Percentiles rank a stretch among this genome's conserved stretches.
Conservation (phyloP, 2,113 vertebrate species). For the Spea multiplicata region DNA sequence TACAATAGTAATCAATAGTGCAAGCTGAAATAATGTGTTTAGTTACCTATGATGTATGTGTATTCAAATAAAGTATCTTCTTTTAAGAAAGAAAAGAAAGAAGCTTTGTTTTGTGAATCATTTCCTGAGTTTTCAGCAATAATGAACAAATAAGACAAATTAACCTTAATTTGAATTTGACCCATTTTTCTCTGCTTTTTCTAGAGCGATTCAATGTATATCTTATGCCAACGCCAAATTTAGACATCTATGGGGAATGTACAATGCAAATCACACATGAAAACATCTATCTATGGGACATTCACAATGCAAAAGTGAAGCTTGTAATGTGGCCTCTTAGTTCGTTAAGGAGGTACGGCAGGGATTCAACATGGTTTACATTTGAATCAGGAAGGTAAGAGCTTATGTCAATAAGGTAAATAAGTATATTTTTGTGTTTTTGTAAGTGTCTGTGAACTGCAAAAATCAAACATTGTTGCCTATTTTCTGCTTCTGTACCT, state of each 20-base stretch:
- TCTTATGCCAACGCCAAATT: constrained; percentile 96
- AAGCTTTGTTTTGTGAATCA: no score
- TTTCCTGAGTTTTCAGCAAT: neutral
- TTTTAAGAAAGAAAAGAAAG: no score
- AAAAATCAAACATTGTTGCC: no score
- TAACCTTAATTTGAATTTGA: neutral
- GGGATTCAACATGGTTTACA: constrained; percentile 97
- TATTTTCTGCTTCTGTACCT: no score
- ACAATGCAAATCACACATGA: constrained; percentile 99
- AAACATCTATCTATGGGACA: constrained; percentile 99
- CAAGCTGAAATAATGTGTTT: no score
- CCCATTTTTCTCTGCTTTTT: constrained; percentile 48
- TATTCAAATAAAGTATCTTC: no score
- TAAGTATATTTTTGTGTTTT: neutral
- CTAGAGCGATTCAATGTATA: constrained; percentile 96
- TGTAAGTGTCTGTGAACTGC: no score
- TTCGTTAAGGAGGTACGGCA: constrained; percentile 92
- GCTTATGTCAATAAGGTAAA: neutral
- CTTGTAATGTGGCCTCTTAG: constrained; percentile 98
- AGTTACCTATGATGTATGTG: no score
- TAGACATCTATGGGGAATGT: constrained; percentile 98
- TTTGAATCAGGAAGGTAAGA: constrained; percentile 96
- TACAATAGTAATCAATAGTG: no score
- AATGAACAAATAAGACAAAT: neutral
- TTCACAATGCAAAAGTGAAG: constrained; percentile 95